Evolutionary conservation across 2,888 invertebrate species (phyloP), one percentile per base, ranked within the genome.

Genomic region (Chaitophorus viminalis): DNA sequence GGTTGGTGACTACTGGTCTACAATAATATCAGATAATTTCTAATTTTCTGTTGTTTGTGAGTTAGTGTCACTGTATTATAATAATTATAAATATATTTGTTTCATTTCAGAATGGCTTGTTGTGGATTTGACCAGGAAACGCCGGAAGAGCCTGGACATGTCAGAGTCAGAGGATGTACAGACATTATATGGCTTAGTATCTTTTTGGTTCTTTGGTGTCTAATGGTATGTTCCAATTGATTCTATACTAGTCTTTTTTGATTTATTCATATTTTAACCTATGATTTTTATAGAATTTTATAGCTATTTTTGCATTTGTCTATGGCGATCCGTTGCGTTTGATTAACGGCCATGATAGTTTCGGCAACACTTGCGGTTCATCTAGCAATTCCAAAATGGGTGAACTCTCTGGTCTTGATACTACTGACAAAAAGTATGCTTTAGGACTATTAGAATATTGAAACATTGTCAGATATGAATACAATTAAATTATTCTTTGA

Each of bases 301-400:
- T 97, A 90, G 96, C 96, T 54, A 95, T 95, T 21, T 97, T 97
- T 92, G 96, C 97, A 18, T 94, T 96, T 91, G 96, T 96, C 1
- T 96, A 96, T 91, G 97, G 97, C 31, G 96, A 96, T 92, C 97
- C 97, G 0, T 92, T 95, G 90, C 93, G 97, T 89, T 93, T 98
- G 74, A 95, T 97, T 89, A 96, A 97, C 93, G 98, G 98, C 31
- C 97, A 96, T 92, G 98, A 98, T 91, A 97, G 97, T 88, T 98
- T 97, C 92, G 98, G 98, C 17, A 98, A 98, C 91, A 97, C 97
- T 60, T 99, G 98, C 92, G 98, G 98, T 29, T 94, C 95, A 39
- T 94, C 94, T 90, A 93, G 92, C 90, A 98, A 98, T 91, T 94
- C 94, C 90, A 94, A 94, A 90, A 94, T 96, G 89, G 94, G 94